These are phyloP conservation scores for Xyrichtys novacula DNA, from an alignment of 2,797 vertebrate species.

Conservation along the genomic window DNA sequence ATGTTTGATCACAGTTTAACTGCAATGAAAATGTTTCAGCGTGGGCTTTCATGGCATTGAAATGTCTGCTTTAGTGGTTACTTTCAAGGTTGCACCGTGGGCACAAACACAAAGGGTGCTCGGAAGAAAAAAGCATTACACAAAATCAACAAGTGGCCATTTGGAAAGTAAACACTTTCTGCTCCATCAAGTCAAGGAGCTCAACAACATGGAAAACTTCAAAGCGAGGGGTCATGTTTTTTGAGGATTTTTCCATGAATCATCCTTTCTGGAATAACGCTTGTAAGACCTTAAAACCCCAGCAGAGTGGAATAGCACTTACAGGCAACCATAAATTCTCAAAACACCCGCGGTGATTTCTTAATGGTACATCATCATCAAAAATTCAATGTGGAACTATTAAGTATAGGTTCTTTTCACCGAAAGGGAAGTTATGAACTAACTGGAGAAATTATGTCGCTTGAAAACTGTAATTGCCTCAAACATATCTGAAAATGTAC, in stretches of 20 bases:
- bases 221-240: constrained; percentile 59
- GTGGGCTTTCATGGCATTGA: constrained; percentile 20
- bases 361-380: constrained; percentile 60
- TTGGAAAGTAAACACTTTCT: constrained; percentile 74
- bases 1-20: constrained; percentile 62
- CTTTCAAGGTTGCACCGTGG: constrained; percentile 60
- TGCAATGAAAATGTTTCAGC: constrained; percentile 49
- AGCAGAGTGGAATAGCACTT: constrained; percentile 66
- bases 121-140: constrained; percentile 39
- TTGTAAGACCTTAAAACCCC: constrained; percentile 67
- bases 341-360: constrained; percentile 65
- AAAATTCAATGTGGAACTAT: constrained; percentile 62
- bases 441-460: constrained; percentile 72
- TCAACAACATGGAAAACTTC: constrained; percentile 57
- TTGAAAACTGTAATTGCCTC: constrained; percentile 70
- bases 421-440: constrained; percentile 71
- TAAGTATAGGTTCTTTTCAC: constrained; percentile 59
- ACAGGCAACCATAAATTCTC: constrained; percentile 58
- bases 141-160: constrained; percentile 68
- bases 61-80: constrained; percentile 54
- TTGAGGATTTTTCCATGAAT: constrained; percentile 64
- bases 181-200: constrained; percentile 65
- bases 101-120: constrained; percentile 59
- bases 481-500: constrained; percentile 56
- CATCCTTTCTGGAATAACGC: constrained; percentile 61